phyloP scores from a whole-genome alignment of 1,140 invertebrate species.

The Bursaphelenchus mucronatus region DNA sequence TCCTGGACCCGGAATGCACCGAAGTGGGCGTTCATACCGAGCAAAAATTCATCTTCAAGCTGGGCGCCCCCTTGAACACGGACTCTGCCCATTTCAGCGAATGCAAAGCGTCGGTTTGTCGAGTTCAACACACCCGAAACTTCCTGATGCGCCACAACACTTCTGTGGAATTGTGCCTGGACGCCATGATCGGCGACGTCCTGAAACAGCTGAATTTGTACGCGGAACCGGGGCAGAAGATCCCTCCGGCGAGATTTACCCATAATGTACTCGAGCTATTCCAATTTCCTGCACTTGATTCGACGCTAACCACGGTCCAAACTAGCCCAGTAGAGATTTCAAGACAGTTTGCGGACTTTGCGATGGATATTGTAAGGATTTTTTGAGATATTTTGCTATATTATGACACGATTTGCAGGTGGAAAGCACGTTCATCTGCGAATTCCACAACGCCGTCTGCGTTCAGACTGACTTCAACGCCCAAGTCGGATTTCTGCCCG shows the following conservation, averaged over 20 bases:
- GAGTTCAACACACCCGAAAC: conserved; percentile 44
- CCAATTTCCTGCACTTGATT: conserved; percentile 54
- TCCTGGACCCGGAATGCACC: conserved; percentile 32
- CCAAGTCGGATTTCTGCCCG: conserved; percentile 54
- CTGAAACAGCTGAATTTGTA: conserved; percentile 27
- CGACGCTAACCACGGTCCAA: conserved; percentile 45
- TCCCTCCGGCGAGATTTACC: conserved; percentile 21
- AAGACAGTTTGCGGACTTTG: too few species aligned
- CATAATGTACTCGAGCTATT: conserved; percentile 53
- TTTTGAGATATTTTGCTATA: too few species aligned
- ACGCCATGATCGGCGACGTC: conserved; percentile 42
- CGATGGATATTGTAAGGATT: too few species aligned
- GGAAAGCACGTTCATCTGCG: conserved; percentile 45
- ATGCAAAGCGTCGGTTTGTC: conserved; percentile 47
- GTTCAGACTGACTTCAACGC: conserved; percentile 59
- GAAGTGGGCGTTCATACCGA: conserved; percentile 41
- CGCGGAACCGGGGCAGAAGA: conserved; percentile 20
- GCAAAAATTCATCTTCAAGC: conserved; percentile 45
- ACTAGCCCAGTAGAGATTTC: conserved; percentile 25
- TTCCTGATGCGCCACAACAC: conserved; percentile 45
- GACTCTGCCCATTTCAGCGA: conserved; percentile 8
- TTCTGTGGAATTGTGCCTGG: conserved; percentile 29
- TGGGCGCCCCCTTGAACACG: conserved; percentile 24
- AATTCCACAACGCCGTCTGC: conserved; percentile 51
- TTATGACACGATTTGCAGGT: conserved; percentile 20